Conservation (phyloP, 2,797 vertebrate species). For the Mormyrus hasselquistii region DNA sequence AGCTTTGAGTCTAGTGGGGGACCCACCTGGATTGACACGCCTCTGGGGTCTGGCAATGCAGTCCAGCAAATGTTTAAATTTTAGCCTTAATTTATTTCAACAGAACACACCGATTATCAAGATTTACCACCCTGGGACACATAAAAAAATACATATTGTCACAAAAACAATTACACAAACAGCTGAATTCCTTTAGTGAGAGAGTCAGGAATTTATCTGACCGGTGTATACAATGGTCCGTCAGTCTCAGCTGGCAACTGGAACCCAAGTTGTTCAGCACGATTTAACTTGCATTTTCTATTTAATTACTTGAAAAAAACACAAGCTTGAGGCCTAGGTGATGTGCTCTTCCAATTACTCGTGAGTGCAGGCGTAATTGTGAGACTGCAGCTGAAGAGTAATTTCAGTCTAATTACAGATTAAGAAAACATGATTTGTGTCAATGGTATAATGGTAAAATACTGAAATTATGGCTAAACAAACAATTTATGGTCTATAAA, state of each 20-base stretch:
- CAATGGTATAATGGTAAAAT: constrained; percentile 48
- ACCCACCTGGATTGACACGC: neutral
- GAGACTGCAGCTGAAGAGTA: constrained; percentile 54
- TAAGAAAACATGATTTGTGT: constrained; percentile 51
- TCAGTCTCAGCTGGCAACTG: neutral
- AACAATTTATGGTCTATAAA: constrained; percentile 39
- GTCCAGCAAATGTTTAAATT: neutral
- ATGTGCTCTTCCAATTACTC: constrained; percentile 34
- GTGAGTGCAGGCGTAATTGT: constrained; percentile 41
- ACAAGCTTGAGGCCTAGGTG: constrained; percentile 31
- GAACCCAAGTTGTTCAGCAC: neutral
- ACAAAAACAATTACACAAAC: neutral
- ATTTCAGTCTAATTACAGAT: constrained; percentile 53
- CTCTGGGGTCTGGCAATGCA: neutral
- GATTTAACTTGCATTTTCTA: constrained; percentile 7
- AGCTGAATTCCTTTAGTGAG: neutral
- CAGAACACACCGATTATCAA: neutral
- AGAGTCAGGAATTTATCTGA: neutral
- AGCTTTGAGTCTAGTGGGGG: neutral
- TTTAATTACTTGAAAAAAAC: constrained; percentile 35
- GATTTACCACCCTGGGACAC: neutral
- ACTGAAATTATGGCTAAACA: constrained; percentile 44
- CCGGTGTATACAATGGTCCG: neutral
- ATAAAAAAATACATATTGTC: neutral
- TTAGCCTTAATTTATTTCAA: neutral